These are phyloP conservation scores for Athene noctua DNA, from an alignment of 2,113 vertebrate species.

Conservation along the genomic window DNA sequence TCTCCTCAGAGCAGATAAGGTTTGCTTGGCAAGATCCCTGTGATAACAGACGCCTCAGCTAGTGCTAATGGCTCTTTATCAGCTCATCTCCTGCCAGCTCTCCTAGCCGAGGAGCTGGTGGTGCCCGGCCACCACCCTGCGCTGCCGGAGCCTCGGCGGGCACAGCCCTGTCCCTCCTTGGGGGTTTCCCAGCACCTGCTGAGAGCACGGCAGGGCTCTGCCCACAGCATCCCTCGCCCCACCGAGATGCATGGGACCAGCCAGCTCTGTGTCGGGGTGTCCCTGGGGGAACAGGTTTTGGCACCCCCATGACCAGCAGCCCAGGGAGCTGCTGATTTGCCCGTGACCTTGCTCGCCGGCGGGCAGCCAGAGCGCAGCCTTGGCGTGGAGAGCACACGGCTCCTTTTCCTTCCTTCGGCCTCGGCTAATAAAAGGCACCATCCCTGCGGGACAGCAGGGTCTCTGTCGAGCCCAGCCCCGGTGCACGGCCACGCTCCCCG, in stretches of 20 bases:
- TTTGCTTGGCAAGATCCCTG: not conserved
- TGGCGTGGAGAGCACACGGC: not conserved
- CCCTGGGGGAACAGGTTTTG: not conserved
- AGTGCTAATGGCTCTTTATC: not conserved
- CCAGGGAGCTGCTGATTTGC: not conserved
- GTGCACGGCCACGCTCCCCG: rapidly evolving
- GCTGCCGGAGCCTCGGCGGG: rapidly evolving
- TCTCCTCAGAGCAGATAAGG: not conserved
- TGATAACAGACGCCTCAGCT: rapidly evolving
- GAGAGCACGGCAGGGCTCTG: not conserved
- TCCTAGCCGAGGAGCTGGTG: not conserved
- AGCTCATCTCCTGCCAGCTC: not conserved
- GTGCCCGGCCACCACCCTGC: not conserved
- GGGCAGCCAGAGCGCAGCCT: not conserved
- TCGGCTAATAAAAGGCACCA: not conserved
- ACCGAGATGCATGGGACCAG: rapidly evolving
- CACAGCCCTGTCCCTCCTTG: not conserved
- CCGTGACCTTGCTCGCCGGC: not conserved
- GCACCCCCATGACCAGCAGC: not conserved
- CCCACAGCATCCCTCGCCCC: not conserved
- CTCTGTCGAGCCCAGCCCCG: rapidly evolving
- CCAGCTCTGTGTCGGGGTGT: not conserved
- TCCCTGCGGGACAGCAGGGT: not conserved
- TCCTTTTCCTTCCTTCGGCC: slow-evolving; percentile 49
- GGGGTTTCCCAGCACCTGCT: not conserved